Evolutionary conservation across 2,797 vertebrate species (phyloP).

Genomic region (Alfaro cultratus): DNA sequence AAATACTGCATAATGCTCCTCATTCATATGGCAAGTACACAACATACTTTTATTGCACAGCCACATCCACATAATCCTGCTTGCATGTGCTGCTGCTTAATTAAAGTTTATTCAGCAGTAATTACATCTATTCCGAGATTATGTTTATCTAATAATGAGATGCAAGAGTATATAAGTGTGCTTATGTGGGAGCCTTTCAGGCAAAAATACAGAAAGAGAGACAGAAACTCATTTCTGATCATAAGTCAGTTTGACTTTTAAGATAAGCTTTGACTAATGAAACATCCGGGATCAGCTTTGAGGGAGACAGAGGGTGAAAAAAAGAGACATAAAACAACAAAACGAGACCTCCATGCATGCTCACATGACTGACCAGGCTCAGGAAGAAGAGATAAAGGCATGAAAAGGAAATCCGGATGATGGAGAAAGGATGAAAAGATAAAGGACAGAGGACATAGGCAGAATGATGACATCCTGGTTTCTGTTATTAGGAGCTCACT

Average conservation of each 20-base stretch:
- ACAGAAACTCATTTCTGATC: conserved; percentile 13
- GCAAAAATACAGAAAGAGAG: conserved; percentile 9
- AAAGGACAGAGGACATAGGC: conserved; percentile 1
- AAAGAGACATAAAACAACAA: background rate
- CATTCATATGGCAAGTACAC: conserved; percentile 43
- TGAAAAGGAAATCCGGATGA: conserved; percentile 16
- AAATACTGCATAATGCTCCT: conserved; percentile 33
- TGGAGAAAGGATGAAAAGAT: conserved; percentile 20
- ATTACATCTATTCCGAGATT: conserved; percentile 61
- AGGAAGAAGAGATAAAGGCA: conserved; percentile 28
- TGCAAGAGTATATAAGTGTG: conserved; percentile 24
- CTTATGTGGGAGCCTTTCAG: conserved; percentile 5
- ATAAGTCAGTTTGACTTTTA: conserved; percentile 36
- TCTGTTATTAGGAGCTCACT: conserved; percentile 7
- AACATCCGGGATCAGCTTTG: conserved; percentile 7
- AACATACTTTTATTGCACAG: conserved; percentile 22
- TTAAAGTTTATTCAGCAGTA: conserved; percentile 69
- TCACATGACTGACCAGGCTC: conserved; percentile 13
- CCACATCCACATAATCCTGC: conserved; percentile 27
- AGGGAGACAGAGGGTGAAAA: conserved; percentile 4
- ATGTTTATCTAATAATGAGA: conserved; percentile 65
- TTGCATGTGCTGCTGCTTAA: conserved; percentile 51
- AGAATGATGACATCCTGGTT: background rate
- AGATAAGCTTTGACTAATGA: conserved; percentile 30
- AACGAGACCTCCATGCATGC: conserved; percentile 1